Evolutionary conservation across 2,888 invertebrate species (phyloP).

Genomic region (Andricus curvator): DNA sequence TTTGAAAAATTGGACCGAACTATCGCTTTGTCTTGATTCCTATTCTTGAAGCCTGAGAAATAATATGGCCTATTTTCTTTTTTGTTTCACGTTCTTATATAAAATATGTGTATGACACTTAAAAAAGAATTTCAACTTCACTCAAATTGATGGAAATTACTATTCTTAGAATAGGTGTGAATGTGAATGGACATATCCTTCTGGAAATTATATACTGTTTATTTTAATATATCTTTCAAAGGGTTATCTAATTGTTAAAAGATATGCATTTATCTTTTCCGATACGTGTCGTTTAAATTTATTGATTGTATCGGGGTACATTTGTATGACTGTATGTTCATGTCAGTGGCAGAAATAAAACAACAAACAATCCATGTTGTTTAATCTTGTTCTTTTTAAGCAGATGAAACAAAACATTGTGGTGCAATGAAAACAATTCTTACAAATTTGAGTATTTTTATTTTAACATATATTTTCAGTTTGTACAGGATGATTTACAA

Average conservation of each 20-base stretch:
- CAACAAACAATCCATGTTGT: too few relatives aligned
- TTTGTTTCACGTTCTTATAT: not conserved
- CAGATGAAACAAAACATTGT: too few relatives aligned
- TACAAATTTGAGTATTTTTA: constrained; percentile 30
- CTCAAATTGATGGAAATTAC: not conserved
- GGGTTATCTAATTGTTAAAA: constrained; percentile 26
- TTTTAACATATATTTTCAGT: constrained; percentile 46
- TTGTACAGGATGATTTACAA: constrained; percentile 60
- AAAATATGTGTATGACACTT: not conserved
- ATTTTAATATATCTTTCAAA: constrained; percentile 28
- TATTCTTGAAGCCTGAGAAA: not conserved
- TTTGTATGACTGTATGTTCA: constrained; percentile 20
- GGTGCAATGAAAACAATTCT: too few relatives aligned
- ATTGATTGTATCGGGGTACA: too few relatives aligned
- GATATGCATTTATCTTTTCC: constrained; percentile 1
- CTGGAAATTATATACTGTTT: not conserved
- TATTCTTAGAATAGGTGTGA: constrained; percentile 9
- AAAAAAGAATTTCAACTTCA: not conserved
- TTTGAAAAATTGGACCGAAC: not conserved
- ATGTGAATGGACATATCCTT: constrained; percentile 27
- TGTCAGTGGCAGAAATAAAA: constrained; percentile 29
- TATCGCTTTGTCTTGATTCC: not conserved
- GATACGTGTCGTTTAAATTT: too few relatives aligned
- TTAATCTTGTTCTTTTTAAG: too few relatives aligned
- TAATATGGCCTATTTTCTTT: not conserved